phyloP scores from a whole-genome alignment of 53 echinoderm and acorn worm genomes.

The Stichopus horrens region DNA sequence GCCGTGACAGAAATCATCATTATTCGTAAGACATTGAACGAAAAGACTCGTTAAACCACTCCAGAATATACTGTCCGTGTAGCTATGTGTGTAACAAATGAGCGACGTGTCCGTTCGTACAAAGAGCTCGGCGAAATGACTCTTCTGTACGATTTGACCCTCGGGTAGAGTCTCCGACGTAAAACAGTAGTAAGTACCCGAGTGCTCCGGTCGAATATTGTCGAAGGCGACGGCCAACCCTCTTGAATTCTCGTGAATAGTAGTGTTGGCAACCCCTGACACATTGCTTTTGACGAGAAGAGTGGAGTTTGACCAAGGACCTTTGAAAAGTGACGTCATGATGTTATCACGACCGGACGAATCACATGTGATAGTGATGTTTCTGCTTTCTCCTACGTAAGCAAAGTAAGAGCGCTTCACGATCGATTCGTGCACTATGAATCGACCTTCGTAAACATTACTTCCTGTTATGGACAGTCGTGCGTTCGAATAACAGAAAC shows the following conservation, averaged over 20 bases:
- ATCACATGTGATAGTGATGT: conserved; percentile 3
- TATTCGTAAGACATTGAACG: neutral
- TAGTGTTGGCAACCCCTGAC: neutral
- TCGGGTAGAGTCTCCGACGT: neutral
- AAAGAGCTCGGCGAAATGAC: conserved; percentile 8
- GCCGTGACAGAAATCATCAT: neutral
- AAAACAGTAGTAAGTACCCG: conserved; percentile 31
- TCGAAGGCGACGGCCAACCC: neutral
- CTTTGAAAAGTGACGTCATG: conserved; percentile 4
- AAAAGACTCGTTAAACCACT: neutral
- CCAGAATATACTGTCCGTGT: conserved; percentile 23
- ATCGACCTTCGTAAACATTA: neutral
- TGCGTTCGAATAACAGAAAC: neutral
- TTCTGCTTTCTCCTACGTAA: neutral
- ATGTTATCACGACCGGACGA: neutral
- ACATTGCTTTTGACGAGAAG: neutral
- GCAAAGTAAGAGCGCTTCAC: neutral
- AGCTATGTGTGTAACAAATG: conserved; percentile 20
- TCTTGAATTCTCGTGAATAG: neutral
- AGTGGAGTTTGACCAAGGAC: conserved; percentile 22
- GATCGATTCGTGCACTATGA: neutral
- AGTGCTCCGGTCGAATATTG: neutral
- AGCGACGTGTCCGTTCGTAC: neutral
- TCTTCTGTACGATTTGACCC: neutral
- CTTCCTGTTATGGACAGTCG: neutral